phyloP scores from a whole-genome alignment of 1,140 invertebrate genomes.

The Drosophila tristis region DNA sequence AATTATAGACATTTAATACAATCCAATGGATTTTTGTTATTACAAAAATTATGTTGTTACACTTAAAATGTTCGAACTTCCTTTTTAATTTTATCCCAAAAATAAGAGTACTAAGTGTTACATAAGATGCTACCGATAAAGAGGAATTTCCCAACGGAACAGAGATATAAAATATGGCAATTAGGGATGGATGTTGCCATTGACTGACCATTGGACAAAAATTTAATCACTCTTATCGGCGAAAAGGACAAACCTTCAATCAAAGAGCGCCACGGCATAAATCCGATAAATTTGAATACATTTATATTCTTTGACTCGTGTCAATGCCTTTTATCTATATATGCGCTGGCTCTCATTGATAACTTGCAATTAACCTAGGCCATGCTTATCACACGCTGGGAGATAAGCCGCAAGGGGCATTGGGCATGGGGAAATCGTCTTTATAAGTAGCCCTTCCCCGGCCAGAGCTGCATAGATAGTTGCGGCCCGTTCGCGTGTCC shows the following conservation, averaged over 20 bases:
- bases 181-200: slow-evolving; percentile 21
- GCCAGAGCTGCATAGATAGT: slow-evolving; percentile 24
- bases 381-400: slow-evolving; percentile 20
- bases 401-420: slow-evolving; percentile 21
- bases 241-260: slow-evolving; percentile 35
- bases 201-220: slow-evolving; percentile 22
- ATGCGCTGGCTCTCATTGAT: slow-evolving; percentile 28
- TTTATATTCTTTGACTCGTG: slow-evolving; percentile 14
- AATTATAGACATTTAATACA: too few relatives aligned
- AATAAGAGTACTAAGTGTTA: neutral
- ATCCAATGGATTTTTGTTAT: too few relatives aligned
- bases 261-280: slow-evolving; percentile 7
- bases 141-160: slow-evolving; percentile 1
- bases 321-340: slow-evolving; percentile 27
- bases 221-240: slow-evolving; percentile 36
- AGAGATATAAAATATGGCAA: slow-evolving; percentile 21
- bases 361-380: slow-evolving; percentile 47
- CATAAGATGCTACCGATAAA: neutral
- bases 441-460: slow-evolving; percentile 36
- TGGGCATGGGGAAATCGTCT: slow-evolving; percentile 3
- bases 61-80: neutral
- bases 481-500: slow-evolving; percentile 24
- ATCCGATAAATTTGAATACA: slow-evolving; percentile 17
- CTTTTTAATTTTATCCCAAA: neutral
- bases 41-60: neutral